These are phyloP conservation scores for Limnephilus lunatus DNA, from an alignment of 2,888 invertebrate species.

Conservation along the genomic window DNA sequence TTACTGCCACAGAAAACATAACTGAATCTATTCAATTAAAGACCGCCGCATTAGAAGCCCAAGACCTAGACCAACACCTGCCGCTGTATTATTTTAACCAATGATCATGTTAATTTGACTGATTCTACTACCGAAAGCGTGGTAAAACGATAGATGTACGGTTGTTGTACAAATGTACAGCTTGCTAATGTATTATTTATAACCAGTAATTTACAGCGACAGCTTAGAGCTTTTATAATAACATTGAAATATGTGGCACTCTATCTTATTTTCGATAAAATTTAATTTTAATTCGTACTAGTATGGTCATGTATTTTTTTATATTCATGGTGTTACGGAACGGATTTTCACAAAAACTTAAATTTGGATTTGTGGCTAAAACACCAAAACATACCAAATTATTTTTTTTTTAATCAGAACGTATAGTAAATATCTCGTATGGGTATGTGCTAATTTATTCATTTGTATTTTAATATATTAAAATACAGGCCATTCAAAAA, in stretches of 20 bases:
- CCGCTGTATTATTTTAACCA: conserved; percentile 23
- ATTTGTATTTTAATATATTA: too few species aligned
- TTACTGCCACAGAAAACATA: conserved; percentile 41
- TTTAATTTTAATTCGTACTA: too few species aligned
- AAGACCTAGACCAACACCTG: conserved; percentile 33
- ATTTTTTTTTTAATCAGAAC: too few species aligned
- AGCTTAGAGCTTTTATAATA: not conserved
- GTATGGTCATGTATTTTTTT: not conserved
- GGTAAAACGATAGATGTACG: conserved; percentile 11
- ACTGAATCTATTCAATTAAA: conserved; percentile 24
- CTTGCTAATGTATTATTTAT: conserved; percentile 54
- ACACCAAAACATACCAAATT: too few species aligned
- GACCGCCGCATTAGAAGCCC: conserved; percentile 26
- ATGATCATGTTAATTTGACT: conserved; percentile 46
- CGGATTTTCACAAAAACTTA: too few species aligned
- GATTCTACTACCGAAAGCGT: conserved; percentile 20
- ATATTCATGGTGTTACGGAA: not conserved
- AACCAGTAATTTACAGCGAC: not conserved
- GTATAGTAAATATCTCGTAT: too few species aligned
- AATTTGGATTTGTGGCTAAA: too few species aligned
- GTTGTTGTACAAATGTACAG: conserved; percentile 24
- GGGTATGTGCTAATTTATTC: too few species aligned
- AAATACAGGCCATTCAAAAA: too few species aligned
- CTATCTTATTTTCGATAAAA: not conserved
- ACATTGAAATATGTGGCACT: not conserved